Evolutionary conservation across 1,140 invertebrate genomes (phyloP).

Genomic region (Drosophila pseudoobscura): DNA sequence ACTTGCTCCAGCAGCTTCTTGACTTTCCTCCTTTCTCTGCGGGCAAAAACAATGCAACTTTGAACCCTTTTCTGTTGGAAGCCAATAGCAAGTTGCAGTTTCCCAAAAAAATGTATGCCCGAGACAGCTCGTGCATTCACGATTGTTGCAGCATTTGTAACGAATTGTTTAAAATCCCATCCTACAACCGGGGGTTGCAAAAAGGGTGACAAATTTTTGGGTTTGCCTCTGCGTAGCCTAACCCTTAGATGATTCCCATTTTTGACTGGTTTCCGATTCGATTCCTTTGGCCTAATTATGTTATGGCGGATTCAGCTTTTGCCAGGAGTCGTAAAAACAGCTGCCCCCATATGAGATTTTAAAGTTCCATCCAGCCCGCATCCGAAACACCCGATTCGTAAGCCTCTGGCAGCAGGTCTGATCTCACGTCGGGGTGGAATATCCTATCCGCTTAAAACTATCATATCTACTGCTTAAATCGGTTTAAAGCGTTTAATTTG

Average conservation of each 20-base stretch:
- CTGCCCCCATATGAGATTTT: constrained; percentile 70
- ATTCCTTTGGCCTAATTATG: constrained; percentile 68
- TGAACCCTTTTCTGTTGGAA: constrained; percentile 40
- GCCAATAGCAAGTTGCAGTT: constrained; percentile 44
- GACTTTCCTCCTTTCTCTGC: constrained; percentile 46
- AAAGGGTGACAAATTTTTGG: constrained; percentile 31
- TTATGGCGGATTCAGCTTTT: constrained; percentile 51
- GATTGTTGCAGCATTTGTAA: constrained; percentile 57
- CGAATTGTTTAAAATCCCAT: constrained; percentile 65
- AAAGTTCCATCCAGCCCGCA: constrained; percentile 61
- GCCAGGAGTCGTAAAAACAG: constrained; percentile 74
- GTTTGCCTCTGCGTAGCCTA: constrained; percentile 35
- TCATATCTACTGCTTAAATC: constrained; percentile 43
- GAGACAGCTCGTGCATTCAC: constrained; percentile 57
- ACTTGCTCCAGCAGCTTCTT: constrained; percentile 71
- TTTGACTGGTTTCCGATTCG: constrained; percentile 36
- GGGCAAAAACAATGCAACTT: constrained; percentile 55
- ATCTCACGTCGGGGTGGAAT: constrained; percentile 27
- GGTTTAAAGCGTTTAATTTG: constrained; percentile 33
- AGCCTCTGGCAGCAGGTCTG: constrained; percentile 38
- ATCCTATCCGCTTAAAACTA: constrained; percentile 69
- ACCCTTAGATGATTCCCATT: constrained; percentile 53
- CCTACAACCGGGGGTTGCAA: constrained; percentile 44
- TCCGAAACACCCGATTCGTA: constrained; percentile 27
- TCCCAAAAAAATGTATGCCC: constrained; percentile 3